Percentiles rank a stretch among this genome's conserved stretches.
These are phyloP conservation scores for Chymomyza fuscimana DNA, from an alignment of 2,888 invertebrate genomes.

Conservation along the genomic window DNA sequence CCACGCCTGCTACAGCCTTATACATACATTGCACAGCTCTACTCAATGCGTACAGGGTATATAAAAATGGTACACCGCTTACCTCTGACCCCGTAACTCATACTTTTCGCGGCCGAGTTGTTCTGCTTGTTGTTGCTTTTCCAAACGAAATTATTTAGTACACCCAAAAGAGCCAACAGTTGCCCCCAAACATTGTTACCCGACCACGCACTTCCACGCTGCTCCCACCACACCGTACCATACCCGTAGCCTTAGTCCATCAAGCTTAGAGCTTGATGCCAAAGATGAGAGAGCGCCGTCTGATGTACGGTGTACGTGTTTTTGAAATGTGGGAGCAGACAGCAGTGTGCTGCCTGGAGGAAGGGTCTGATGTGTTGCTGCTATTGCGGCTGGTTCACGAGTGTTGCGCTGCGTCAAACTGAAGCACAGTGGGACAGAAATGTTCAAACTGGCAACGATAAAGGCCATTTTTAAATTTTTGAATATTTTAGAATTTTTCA, in stretches of 20 bases:
- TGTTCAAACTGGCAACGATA: no score
- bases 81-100: neutral
- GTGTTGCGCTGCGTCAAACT: neutral
- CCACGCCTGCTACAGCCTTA: no score
- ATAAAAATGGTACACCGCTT: neutral
- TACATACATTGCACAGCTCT: no score
- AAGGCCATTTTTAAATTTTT: no score
- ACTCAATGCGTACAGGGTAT: neutral
- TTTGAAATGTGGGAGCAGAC: neutral
- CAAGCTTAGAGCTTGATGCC: constrained; percentile 17
- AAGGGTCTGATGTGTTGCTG: neutral
- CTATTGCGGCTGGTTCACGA: neutral
- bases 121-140: neutral
- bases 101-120: neutral
- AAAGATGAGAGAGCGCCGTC: neutral
- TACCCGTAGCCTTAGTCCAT: constrained; percentile 26
- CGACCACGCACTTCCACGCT: no score
- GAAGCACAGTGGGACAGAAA: no score
- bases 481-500: no score
- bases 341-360: neutral
- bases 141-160: constrained; percentile 45
- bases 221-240: neutral
- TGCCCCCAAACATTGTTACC: neutral
- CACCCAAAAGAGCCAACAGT: constrained; percentile 26
- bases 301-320: neutral